Conservation (phyloP, 2,888 invertebrate species). For the Poecilus cupreus region DNA sequence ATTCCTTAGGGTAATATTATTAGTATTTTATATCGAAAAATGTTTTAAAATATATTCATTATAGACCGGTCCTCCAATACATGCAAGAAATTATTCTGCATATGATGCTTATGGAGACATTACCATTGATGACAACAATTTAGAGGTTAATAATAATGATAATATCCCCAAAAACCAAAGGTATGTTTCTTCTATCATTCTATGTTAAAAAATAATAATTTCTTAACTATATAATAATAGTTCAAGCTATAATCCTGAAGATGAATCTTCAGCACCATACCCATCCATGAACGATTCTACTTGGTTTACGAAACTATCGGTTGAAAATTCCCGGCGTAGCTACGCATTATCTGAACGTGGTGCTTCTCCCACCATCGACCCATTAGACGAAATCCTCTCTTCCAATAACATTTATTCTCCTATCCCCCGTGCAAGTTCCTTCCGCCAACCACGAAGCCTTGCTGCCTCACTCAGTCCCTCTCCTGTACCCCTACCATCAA, state of each 20-base stretch:
- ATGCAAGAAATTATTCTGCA: constrained; percentile 24
- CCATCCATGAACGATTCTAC: neutral
- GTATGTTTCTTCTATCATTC: constrained; percentile 16
- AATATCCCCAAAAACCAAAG: neutral
- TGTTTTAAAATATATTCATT: neutral
- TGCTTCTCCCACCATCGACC: neutral
- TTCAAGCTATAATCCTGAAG: too few relatives aligned
- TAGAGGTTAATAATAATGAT: neutral
- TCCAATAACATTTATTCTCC: neutral
- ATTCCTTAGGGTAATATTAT: constrained; percentile 28
- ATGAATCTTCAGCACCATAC: neutral
- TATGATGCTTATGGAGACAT: constrained; percentile 47
- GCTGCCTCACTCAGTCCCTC: constrained; percentile 5
- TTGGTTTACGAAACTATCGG: neutral
- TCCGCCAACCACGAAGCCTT: constrained; percentile 20
- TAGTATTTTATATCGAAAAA: neutral
- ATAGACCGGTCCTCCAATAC: neutral
- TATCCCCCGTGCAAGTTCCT: constrained; percentile 26
- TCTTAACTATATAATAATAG: too few relatives aligned
- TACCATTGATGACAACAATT: neutral
- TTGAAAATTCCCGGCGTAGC: neutral
- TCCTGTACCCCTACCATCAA: constrained; percentile 20
- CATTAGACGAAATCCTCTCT: neutral
- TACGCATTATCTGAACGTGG: neutral
- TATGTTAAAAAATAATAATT: too few relatives aligned